phyloP scores from a whole-genome alignment of 2,113 vertebrate species.

The Anoplopoma fimbria region DNA sequence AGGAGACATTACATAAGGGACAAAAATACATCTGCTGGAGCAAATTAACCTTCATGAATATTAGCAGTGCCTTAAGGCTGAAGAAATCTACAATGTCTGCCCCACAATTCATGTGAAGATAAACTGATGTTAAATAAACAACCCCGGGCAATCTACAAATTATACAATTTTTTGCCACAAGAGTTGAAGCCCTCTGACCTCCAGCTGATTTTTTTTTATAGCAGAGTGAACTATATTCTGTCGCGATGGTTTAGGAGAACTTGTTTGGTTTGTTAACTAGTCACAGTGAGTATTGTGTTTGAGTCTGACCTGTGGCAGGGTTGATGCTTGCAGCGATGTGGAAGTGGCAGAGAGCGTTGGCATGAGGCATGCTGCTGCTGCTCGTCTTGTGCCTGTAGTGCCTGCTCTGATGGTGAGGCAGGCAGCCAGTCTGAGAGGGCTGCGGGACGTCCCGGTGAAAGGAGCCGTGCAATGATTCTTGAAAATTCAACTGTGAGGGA shows the following conservation, averaged over 20 bases:
- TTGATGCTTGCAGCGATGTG: slow-evolving; percentile 99
- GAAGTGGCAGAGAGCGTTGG: slow-evolving; percentile 97
- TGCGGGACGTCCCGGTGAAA: slow-evolving; percentile 84
- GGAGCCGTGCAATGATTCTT: slow-evolving; percentile 83
- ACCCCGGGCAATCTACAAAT: slow-evolving; percentile 27
- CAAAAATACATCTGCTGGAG: too few relatives aligned
- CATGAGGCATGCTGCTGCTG: slow-evolving; percentile 84
- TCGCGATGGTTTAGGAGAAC: not conserved
- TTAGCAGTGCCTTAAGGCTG: slow-evolving; percentile 40
- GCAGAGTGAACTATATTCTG: not conserved
- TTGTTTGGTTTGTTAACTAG: not conserved
- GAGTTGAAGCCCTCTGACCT: slow-evolving; percentile 21
- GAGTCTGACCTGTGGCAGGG: slow-evolving; percentile 88
- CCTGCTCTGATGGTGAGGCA: slow-evolving; percentile 88
- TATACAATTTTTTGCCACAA: not conserved
- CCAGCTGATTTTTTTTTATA: slow-evolving; percentile 18
- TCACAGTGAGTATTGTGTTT: not conserved
- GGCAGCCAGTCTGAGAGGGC: slow-evolving; percentile 87
- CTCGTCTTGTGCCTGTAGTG: slow-evolving; percentile 89
- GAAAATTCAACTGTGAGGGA: slow-evolving; percentile 85
- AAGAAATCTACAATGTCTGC: slow-evolving; percentile 21
- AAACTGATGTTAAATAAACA: slow-evolving; percentile 51
- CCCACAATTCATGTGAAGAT: slow-evolving; percentile 46
- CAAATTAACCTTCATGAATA: slow-evolving; percentile 15
- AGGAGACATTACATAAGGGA: not conserved